These are phyloP conservation scores for Tromatobia lineatoria DNA, from an alignment of 2,888 invertebrate species.

Conservation along the genomic window DNA sequence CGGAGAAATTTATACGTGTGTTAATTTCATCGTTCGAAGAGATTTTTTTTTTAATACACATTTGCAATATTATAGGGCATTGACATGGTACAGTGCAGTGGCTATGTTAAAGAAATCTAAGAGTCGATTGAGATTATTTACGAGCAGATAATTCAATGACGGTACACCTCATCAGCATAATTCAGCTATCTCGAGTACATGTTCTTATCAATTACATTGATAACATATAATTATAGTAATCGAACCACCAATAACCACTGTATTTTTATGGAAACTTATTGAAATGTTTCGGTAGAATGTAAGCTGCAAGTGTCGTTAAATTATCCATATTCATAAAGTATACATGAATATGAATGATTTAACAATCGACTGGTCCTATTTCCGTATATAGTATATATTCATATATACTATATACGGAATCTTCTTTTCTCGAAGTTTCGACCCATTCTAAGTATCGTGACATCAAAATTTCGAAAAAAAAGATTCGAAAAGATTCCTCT, in stretches of 20 bases:
- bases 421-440: too few relatives aligned
- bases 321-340: too few relatives aligned
- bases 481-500: too few relatives aligned
- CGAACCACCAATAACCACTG: neutral
- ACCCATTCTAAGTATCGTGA: too few relatives aligned
- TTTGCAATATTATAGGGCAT: neutral
- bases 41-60: neutral
- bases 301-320: too few relatives aligned
- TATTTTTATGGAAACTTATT: neutral
- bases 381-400: too few relatives aligned
- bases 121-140: neutral
- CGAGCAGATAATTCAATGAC: neutral
- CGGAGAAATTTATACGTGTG: conserved; percentile 25
- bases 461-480: too few relatives aligned
- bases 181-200: neutral
- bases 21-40: neutral
- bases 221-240: neutral
- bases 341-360: too few relatives aligned
- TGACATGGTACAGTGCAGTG: too few relatives aligned
- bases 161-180: neutral
- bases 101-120: neutral
- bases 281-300: too few relatives aligned
- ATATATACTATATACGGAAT: too few relatives aligned
- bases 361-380: too few relatives aligned
- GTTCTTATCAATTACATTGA: neutral